Conservation (phyloP, 2,797 vertebrate genomes). For the Sebastes nivosus region DNA sequence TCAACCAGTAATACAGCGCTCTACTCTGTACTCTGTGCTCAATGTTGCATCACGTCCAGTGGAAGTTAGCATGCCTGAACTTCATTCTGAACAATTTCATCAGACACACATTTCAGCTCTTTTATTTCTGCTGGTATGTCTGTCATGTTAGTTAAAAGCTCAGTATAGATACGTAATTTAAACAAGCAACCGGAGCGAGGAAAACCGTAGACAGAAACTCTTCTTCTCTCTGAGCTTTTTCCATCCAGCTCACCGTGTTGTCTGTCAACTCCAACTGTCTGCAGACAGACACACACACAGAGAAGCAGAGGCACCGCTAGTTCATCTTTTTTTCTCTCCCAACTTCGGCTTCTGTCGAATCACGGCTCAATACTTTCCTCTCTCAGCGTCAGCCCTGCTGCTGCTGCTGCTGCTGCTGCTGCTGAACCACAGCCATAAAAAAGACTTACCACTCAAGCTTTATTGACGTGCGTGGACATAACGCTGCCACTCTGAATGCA, state of each 20-base stretch:
- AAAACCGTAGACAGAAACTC: background rate
- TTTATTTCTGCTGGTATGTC: background rate
- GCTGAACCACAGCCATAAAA: conserved; percentile 53
- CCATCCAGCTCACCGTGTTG: conserved; percentile 11
- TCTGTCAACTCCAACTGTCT: conserved; percentile 40
- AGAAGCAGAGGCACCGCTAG: background rate
- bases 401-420: conserved; percentile 16
- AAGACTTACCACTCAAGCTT: conserved; percentile 47
- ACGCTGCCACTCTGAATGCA: conserved; percentile 47
- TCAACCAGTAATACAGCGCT: background rate
- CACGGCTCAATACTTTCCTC: conserved; percentile 16
- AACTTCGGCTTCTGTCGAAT: conserved; percentile 36
- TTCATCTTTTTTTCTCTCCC: background rate
- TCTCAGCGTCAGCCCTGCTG: conserved; percentile 12
- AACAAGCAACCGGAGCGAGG: background rate
- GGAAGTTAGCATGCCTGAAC: background rate
- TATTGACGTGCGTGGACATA: conserved; percentile 62
- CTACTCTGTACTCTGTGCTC: background rate
- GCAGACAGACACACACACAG: conserved; percentile 11
- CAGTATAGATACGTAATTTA: background rate
- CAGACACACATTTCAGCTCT: background rate
- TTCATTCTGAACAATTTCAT: conserved; percentile 15
- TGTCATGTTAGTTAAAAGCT: background rate
- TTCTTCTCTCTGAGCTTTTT: conserved; percentile 1
- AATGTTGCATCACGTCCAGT: background rate